Evolutionary conservation across 2,888 invertebrate species (phyloP).

Genomic region (Stenolophus ochropezus): DNA sequence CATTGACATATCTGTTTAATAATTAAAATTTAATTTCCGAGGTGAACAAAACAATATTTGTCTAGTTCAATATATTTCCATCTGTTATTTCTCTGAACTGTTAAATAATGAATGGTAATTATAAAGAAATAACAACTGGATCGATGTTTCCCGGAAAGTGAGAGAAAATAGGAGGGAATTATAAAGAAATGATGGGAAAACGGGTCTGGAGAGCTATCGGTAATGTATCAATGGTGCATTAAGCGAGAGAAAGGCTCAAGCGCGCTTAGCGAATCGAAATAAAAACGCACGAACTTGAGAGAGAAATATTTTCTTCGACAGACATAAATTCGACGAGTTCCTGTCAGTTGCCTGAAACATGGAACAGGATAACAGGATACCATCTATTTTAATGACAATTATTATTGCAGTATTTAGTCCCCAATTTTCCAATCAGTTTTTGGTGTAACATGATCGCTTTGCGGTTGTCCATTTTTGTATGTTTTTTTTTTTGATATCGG

Average conservation of each 20-base stretch:
- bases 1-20: background rate
- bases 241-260: conserved; percentile 6
- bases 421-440: too few species aligned
- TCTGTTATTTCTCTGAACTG: background rate
- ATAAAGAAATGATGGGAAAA: conserved; percentile 20
- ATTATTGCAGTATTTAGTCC: too few species aligned
- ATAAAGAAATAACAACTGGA: conserved; percentile 8
- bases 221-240: conserved; percentile 44
- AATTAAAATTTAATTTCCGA: background rate
- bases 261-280: background rate
- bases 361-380: too few species aligned
- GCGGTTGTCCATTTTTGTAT: too few species aligned
- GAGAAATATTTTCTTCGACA: too few species aligned
- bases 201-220: background rate
- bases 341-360: too few species aligned
- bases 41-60: background rate
- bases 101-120: conserved; percentile 6
- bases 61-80: background rate
- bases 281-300: background rate
- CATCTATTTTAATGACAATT: too few species aligned
- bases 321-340: too few species aligned
- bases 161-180: background rate
- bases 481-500: too few species aligned
- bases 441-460: too few species aligned
- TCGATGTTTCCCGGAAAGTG: background rate